phyloP scores from a whole-genome alignment of 2,113 vertebrate genomes.

The Oenanthe melanoleuca region DNA sequence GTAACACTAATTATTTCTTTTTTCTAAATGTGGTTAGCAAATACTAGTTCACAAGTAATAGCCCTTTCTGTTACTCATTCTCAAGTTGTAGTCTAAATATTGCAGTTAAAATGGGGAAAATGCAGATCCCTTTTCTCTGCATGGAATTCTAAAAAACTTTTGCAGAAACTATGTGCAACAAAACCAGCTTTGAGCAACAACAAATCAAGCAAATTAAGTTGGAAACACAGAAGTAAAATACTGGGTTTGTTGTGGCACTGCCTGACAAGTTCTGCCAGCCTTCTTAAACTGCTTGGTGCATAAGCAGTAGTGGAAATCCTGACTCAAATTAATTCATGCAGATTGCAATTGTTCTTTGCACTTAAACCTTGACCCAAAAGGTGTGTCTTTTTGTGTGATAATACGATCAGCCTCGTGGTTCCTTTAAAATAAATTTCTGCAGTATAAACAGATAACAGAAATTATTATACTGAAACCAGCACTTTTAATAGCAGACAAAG shows the following conservation, averaged over 20 bases:
- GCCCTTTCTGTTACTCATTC: neutral
- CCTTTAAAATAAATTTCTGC: conserved; percentile 11
- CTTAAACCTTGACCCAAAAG: conserved; percentile 49
- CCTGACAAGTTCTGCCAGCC: neutral
- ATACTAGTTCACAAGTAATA: neutral
- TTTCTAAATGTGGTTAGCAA: neutral
- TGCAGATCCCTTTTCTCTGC: neutral
- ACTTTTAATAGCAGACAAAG: conserved; percentile 21
- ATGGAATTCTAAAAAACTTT: neutral
- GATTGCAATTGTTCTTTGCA: conserved; percentile 48
- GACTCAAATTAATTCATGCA: neutral
- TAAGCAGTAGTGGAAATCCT: neutral
- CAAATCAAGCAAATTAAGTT: neutral
- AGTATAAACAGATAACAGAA: conserved; percentile 45
- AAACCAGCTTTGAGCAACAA: neutral
- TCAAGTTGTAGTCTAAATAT: neutral
- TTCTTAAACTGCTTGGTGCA: neutral
- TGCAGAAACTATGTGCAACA: neutral
- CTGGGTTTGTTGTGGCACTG: neutral
- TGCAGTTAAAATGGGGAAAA: neutral
- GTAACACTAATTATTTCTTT: neutral
- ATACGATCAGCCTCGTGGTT: neutral
- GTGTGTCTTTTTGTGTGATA: conserved; percentile 17
- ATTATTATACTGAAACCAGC: conserved; percentile 13
- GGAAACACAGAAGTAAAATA: neutral